Evolutionary conservation across 1,140 invertebrate species (phyloP).

Genomic region (Papilio dardanus): DNA sequence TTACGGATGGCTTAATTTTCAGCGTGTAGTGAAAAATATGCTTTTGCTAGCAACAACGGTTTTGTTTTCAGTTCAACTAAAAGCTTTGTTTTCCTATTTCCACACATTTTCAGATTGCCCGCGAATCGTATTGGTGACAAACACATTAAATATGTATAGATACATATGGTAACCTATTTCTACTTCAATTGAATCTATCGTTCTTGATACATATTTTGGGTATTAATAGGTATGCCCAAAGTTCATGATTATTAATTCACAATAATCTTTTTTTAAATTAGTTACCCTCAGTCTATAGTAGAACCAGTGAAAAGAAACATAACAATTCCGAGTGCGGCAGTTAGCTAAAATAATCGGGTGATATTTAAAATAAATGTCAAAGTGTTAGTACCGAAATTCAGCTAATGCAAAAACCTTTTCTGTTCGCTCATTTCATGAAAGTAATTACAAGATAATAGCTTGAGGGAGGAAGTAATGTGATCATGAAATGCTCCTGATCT

Average conservation of each 20-base stretch:
- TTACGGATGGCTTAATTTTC: constrained; percentile 21
- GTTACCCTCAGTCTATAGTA: no score
- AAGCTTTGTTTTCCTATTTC: not conserved
- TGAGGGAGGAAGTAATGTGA: not conserved
- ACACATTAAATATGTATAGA: not conserved
- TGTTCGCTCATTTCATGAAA: not conserved
- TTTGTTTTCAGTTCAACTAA: constrained; percentile 13
- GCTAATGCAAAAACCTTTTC: not conserved
- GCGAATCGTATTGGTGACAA: not conserved
- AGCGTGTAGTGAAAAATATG: constrained; percentile 21
- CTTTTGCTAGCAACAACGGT: not conserved
- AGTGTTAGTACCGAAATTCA: not conserved
- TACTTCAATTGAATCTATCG: not conserved
- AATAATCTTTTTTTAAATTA: no score
- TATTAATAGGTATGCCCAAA: no score
- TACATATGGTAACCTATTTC: not conserved
- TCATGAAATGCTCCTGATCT: not conserved
- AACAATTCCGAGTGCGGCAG: no score
- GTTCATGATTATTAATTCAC: no score
- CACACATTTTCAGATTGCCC: not conserved
- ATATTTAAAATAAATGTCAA: not conserved
- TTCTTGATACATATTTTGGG: not conserved
- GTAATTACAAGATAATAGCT: not conserved
- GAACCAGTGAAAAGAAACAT: no score
- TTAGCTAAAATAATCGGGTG: no score